A percentile compares a stretch with the other conserved stretches of the same genome.
Evolutionary conservation across 2,888 invertebrate genomes (phyloP).

Genomic region (Drosophila conformis): DNA sequence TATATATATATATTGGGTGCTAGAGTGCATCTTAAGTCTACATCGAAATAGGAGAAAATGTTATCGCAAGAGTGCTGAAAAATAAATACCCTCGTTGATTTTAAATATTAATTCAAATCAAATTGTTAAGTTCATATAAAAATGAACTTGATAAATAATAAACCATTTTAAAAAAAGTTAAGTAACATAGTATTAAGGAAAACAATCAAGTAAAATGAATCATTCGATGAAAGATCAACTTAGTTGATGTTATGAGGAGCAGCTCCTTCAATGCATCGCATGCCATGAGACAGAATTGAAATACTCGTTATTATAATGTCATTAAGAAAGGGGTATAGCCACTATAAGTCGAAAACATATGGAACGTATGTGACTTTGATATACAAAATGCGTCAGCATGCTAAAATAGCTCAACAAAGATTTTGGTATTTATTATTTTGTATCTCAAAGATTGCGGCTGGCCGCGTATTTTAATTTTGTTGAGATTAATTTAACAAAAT

Average conservation of each 20-base stretch:
- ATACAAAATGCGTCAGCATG: constrained; percentile 52
- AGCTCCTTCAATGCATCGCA: not conserved
- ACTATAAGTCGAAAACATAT: constrained; percentile 10
- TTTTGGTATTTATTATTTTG: constrained; percentile 43
- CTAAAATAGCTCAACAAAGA: constrained; percentile 61
- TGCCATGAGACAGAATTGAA: not conserved
- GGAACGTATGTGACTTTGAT: constrained; percentile 28
- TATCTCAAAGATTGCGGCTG: constrained; percentile 48
- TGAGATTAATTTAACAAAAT: constrained; percentile 70
- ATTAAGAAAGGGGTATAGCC: not conserved
- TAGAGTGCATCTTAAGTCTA: not conserved
- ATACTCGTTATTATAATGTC: not conserved
- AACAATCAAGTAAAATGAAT: not conserved
- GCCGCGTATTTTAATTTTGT: constrained; percentile 57
- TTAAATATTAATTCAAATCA: not conserved
- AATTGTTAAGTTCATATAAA: not conserved
- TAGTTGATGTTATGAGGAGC: not conserved
- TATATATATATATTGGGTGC: not conserved
- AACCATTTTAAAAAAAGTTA: not conserved
- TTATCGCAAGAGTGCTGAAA: not conserved
- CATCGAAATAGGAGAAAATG: not conserved
- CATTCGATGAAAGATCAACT: not conserved
- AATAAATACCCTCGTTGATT: constrained; percentile 1
- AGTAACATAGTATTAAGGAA: not conserved
- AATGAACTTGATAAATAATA: not conserved